phyloP scores from a whole-genome alignment of 2,113 vertebrate species.

The Gila orcuttii region DNA sequence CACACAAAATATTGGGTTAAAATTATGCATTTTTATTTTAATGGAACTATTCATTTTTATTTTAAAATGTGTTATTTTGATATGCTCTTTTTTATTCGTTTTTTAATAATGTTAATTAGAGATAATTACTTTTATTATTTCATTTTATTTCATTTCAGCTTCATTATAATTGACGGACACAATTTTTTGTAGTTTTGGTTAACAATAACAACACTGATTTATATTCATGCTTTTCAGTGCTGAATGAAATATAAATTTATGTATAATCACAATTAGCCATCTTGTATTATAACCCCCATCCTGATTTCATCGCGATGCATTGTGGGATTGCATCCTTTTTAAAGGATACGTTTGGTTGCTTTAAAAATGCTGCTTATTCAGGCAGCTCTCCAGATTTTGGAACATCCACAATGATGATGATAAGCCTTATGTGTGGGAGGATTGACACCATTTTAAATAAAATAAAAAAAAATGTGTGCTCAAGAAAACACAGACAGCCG shows the following conservation, averaged over 20 bases:
- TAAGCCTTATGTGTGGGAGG: background rate
- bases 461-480: background rate
- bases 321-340: background rate
- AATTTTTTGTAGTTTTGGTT: too few relatives aligned
- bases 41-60: too few relatives aligned
- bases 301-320: background rate
- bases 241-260: background rate
- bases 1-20: too few relatives aligned
- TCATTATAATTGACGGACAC: too few relatives aligned
- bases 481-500: background rate
- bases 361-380: background rate
- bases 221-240: background rate
- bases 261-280: background rate
- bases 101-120: too few relatives aligned
- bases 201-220: too few relatives aligned
- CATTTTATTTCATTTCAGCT: too few relatives aligned
- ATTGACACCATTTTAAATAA: constrained; percentile 13
- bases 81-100: too few relatives aligned
- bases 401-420: constrained; percentile 10
- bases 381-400: background rate
- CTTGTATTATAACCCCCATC: background rate
- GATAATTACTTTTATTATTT: too few relatives aligned
- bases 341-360: background rate
- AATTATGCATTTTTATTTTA: too few relatives aligned
- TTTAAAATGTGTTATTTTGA: too few relatives aligned